Base-by-base conservation (phyloP, 2,797 vertebrate species). In the Amphiprion clarkii region DNA sequence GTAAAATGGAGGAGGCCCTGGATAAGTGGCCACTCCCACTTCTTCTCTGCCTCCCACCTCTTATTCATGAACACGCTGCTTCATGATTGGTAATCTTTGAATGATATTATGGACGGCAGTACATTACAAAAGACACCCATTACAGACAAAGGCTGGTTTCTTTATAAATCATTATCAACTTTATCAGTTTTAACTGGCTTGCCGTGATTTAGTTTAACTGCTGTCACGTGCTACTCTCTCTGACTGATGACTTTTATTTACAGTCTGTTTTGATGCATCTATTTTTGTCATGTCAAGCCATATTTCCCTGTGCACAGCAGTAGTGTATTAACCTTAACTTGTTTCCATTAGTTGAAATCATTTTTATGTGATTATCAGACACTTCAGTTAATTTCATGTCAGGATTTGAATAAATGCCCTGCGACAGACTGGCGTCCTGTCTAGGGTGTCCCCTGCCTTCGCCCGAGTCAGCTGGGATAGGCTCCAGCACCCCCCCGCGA, bases 1-100 rank as follows among this genome's bases (percentile, higher is more conserved):
- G 78, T 79, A 83, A 83, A 87, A 87, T 88, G 83, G 86, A 87
- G 83, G 83, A 64, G 87, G 85, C 63, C 58, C 69, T 58, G 44
- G 58, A 60, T 69, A 63, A 55, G 5, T 68, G 68, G 83, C 81
- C 83, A 70, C 87, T 74, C 87, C 83, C 72, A 80, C 85, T 58
- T 54, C 52, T 36, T 36, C 69, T 69, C 63, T 25, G 42, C 65
- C 73, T 66, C 70, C 82, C 70, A 74, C 78, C 76, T 60, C 79
- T 56, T 75, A 72, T 81, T 83, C 74, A 84, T 82, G 52, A 84
- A 19, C 17, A 40, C 62, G 19, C 31, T 3, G 46, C 61, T 79
- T 56, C 57, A 72, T 52, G 29, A 71, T 44, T 54, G 33, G 14
- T 58, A 76, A 65, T 11, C 42, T 39, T 55, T 44, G 17, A 12